Evolutionary conservation across 35 echinoderm and acorn worm species (phyloP), one percentile per base, ranked within the genome.

Genomic region (Strongylocentrotus purpuratus): DNA sequence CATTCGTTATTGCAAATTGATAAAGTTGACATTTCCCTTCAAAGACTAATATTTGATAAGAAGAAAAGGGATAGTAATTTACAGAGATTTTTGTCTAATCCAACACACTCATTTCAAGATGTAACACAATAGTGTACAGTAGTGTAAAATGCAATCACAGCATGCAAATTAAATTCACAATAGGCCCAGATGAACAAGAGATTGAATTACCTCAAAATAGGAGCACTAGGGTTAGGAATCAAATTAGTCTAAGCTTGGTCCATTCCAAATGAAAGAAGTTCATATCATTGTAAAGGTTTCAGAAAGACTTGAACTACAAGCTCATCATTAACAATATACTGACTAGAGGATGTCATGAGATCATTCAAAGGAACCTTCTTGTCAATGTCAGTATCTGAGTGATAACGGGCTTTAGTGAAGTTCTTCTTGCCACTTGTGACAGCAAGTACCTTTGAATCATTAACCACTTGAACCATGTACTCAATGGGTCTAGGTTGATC

Each of bases 341-440:
- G 71, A 33, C 95, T 96, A 87, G 94, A 95, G 25, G 95, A 78
- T 48, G 95, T 61, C 61, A 96, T 88, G 10, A 99, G 58, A 59
- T 97, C 95, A 61, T 95, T 95, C n/a, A 97, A 94, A n/a, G 98
- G 94, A n/a, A 99, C 98, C 86, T 99, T 99, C 94, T 99, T 99
- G 88, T 99, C 98, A 95, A 99, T 97, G 88, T 99, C 98, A 33
- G 97, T 97, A 70, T 99, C 98, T 1, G 96, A 94, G 46, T 95
- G 95, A 89, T 99, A 99, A 22, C 98, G 50, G 9, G 97, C 97
- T 86, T 99, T 99, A 18, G 98, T 97, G 85, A 99, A 99, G 90
- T 97, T 99, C 97, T 99, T 99, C 71, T 96, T 96, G 33, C 98
- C 98, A 1, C 97, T 95, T 11, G 97, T 97, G 18, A 96, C 95